A percentile compares a stretch with the other conserved stretches of the same genome.
phyloP scores from a whole-genome alignment of 2,888 invertebrate genomes.

The Notocelia uddmanniana region DNA sequence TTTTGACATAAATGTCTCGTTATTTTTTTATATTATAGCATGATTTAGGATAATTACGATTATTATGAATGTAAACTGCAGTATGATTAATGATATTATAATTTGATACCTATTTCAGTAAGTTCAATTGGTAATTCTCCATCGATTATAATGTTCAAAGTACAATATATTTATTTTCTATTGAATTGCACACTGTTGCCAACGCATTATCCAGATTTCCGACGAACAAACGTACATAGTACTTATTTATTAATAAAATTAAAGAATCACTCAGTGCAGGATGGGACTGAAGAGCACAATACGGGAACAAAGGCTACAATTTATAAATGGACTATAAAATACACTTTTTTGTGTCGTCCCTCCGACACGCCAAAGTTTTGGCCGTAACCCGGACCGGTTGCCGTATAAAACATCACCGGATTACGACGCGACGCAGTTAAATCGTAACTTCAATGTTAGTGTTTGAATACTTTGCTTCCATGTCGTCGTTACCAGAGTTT shows the following conservation, averaged over 20 bases:
- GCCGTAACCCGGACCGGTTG: conserved; percentile 77
- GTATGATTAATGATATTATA: conserved; percentile 7
- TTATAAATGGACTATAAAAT: conserved; percentile 59
- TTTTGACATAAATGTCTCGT: not conserved
- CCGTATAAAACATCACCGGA: conserved; percentile 77
- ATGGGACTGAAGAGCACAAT: conserved; percentile 22
- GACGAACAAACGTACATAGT: too few relatives aligned
- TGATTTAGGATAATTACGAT: too few relatives aligned
- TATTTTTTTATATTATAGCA: not conserved
- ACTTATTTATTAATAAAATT: not conserved
- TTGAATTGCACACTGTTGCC: not conserved
- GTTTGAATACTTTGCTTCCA: conserved; percentile 11
- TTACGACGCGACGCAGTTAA: conserved; percentile 61
- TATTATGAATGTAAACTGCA: not conserved
- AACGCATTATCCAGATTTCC: too few relatives aligned
- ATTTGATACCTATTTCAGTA: not conserved
- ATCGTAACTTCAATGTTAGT: conserved; percentile 26
- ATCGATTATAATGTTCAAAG: too few relatives aligned
- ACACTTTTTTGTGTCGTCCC: conserved; percentile 63
- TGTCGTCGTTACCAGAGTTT: not conserved
- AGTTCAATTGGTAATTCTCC: not conserved
- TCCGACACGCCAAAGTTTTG: conserved; percentile 68
- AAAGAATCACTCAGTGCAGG: conserved; percentile 1
- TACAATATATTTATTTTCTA: too few relatives aligned
- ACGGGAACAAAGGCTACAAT: conserved; percentile 40